Conservation (phyloP, 1,140 invertebrate species). For the Heliconius nattereri region DNA sequence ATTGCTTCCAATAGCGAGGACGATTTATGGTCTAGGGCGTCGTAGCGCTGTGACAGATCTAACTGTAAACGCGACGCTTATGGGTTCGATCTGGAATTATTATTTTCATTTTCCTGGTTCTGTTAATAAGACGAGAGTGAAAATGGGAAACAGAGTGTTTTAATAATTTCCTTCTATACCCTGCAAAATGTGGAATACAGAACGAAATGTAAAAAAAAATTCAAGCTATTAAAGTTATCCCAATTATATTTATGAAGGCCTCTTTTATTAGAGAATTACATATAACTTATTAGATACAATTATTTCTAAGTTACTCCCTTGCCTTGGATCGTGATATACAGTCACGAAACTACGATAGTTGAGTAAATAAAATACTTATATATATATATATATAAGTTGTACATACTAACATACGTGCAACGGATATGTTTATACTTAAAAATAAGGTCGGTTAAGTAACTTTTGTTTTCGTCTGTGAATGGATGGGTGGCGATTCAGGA, state of each 20-base stretch:
- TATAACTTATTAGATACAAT: not conserved
- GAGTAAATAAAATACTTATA: not conserved
- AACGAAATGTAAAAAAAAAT: not conserved
- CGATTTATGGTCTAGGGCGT: too few species aligned
- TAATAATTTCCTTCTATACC: not conserved
- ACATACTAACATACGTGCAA: not conserved
- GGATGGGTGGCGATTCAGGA: not conserved
- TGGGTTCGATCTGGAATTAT: too few species aligned
- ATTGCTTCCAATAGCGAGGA: too few species aligned
- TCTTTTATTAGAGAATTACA: not conserved
- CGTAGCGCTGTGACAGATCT: too few species aligned
- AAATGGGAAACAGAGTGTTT: not conserved
- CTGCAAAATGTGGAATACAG: not conserved
- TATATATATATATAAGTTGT: not conserved
- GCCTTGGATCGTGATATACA: not conserved
- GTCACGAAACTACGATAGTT: constrained; percentile 3
- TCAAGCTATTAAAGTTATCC: not conserved
- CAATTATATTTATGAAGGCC: not conserved
- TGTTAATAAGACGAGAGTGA: not conserved
- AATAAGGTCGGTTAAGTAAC: not conserved
- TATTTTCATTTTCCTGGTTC: too few species aligned
- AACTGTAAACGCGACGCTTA: too few species aligned
- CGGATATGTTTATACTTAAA: not conserved
- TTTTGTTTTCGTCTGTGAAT: not conserved
- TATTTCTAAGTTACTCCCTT: not conserved